Base-by-base conservation (phyloP, 2,113 vertebrate genomes). In the Mellivora capensis region DNA sequence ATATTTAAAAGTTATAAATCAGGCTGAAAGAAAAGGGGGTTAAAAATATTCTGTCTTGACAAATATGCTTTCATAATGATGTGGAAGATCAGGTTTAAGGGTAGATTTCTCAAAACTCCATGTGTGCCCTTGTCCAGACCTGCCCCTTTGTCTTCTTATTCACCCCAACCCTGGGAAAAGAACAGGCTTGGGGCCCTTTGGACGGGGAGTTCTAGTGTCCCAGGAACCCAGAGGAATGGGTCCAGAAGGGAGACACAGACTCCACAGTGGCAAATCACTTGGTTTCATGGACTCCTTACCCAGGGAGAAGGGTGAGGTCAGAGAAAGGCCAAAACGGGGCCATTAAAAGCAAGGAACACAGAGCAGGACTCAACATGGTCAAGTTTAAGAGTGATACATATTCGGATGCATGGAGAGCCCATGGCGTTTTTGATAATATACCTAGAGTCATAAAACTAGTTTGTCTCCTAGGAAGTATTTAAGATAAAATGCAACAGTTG, bases 1-100 rank as follows among this genome's bases (percentile, higher is more conserved):
- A 81, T 90, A 95, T 27, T 91, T 93, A 42, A 80, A 72, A 83
- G 42, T 83, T 87, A 82, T 42, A 82, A 76, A 96, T 54, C 57
- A 83, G 47, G 44, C 83, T 84, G 23, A 37, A 57, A 27, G 23
- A 76, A 39, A 34, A 49, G 12, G 9, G 20, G 7, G 10, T 64
- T 64, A 3, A 47, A 86, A 87, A 69, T 87, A 18, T 86, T 49
- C 54, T 74, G 0, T 90, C 64, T 76, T 76, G 39, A 61, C 47
- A 83, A 91, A 86, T n/a, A 20, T 6, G 31, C 31, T 14, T 93
- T 42, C 49, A 37, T 7, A 14, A 83, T 31, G 42, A 52, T 67
- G 74, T 12, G 0, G 44, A 69, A 61, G 25, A 69, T 61, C 21
- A 77, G 34, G 34, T 37, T 81, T 47, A 57, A 90, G 25, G 31